phyloP scores from a whole-genome alignment of 2,797 vertebrate genomes.

The Sarcoramphus papa region DNA sequence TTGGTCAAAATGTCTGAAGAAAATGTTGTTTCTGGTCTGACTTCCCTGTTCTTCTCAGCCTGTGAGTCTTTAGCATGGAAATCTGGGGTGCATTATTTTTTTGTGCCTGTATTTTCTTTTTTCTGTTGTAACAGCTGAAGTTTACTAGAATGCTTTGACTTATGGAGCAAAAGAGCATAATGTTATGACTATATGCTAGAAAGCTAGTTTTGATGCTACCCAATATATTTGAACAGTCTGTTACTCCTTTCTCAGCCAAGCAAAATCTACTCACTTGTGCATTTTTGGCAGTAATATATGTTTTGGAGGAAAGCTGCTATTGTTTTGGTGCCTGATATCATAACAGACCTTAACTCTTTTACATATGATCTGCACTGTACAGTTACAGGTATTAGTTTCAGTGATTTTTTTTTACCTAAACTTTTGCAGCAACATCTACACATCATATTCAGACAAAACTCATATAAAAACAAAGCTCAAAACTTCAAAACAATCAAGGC shows the following conservation, averaged over 20 bases:
- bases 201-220: neutral
- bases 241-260: neutral
- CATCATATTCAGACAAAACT: neutral
- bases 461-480: neutral
- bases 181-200: neutral
- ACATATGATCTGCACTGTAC: neutral
- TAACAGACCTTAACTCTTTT: neutral
- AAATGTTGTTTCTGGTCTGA: neutral
- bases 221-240: neutral
- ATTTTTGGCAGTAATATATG: neutral
- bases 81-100: neutral
- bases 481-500: neutral
- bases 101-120: neutral
- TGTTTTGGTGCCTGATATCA: neutral
- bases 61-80: neutral
- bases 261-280: neutral
- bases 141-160: neutral
- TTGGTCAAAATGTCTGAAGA: neutral
- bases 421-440: neutral
- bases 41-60: neutral
- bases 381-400: neutral
- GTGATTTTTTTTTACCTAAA: neutral
- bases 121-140: neutral
- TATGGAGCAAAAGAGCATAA: neutral
- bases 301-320: neutral